Percentiles rank a stretch among this genome's conserved stretches.
These are phyloP conservation scores for Austrolebias charrua DNA, from an alignment of 2,797 vertebrate species.

Conservation along the genomic window DNA sequence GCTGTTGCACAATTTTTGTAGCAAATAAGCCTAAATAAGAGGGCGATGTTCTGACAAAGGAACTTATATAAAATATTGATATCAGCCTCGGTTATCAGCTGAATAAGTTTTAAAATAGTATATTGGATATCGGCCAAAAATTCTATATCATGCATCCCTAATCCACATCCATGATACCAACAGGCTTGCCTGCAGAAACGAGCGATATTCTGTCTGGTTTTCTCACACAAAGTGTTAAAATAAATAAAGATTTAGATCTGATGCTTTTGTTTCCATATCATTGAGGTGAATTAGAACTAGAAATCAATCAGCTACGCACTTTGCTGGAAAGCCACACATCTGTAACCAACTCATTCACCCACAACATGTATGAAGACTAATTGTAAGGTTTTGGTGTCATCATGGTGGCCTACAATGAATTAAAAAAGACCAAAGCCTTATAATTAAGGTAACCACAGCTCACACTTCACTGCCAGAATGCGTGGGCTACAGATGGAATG, in stretches of 20 bases:
- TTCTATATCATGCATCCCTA: too few relatives aligned
- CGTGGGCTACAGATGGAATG: conserved; percentile 61
- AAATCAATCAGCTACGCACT: not conserved
- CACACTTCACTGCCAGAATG: conserved; percentile 44
- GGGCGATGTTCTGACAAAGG: too few relatives aligned
- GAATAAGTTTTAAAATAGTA: too few relatives aligned
- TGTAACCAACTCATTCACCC: conserved; percentile 22
- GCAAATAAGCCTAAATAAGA: too few relatives aligned
- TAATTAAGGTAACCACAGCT: conserved; percentile 42
- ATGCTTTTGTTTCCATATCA: conserved; percentile 1
- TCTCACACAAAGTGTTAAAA: conserved; percentile 14
- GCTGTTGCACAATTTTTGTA: too few relatives aligned
- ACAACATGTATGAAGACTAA: conserved; percentile 44
- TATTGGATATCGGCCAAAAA: too few relatives aligned
- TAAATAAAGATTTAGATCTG: not conserved
- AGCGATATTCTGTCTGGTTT: conserved; percentile 3
- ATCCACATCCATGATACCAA: not conserved
- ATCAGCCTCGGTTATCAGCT: too few relatives aligned
- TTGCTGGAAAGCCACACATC: conserved; percentile 23
- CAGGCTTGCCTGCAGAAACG: conserved; percentile 1
- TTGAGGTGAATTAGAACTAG: conserved; percentile 7
- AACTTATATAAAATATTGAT: too few relatives aligned
- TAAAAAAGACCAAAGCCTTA: conserved; percentile 36
- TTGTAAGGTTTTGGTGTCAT: conserved; percentile 47
- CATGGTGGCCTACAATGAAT: conserved; percentile 30